Evolutionary conservation across 1,140 invertebrate species (phyloP).

Genomic region (Coelopa frigida): DNA sequence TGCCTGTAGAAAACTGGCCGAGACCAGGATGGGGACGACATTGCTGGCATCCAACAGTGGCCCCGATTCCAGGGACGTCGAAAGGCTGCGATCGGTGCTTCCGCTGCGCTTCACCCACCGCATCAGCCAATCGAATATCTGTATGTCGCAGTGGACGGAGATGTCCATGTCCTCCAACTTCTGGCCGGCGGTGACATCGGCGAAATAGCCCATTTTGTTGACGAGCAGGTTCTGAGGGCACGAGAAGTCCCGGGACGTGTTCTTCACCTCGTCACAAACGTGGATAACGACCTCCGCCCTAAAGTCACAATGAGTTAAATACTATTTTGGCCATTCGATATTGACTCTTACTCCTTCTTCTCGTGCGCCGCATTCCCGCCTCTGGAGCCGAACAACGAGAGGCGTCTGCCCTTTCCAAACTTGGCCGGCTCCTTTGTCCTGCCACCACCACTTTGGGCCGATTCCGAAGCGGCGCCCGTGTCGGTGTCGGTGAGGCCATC

Average conservation of each 20-base stretch:
- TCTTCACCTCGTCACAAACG: slow-evolving; percentile 80
- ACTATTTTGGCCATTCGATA: background rate
- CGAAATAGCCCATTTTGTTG: slow-evolving; percentile 91
- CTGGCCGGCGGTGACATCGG: slow-evolving; percentile 77
- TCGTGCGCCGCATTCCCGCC: slow-evolving; percentile 25
- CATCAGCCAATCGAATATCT: slow-evolving; percentile 94
- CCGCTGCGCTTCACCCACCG: slow-evolving; percentile 78
- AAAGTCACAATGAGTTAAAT: slow-evolving; percentile 25
- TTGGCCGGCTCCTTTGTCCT: no score
- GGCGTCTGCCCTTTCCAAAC: no score
- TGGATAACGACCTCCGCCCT: slow-evolving; percentile 80
- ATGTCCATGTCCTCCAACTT: slow-evolving; percentile 92
- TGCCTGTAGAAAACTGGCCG: slow-evolving; percentile 78
- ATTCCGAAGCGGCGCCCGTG: no score
- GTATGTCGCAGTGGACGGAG: slow-evolving; percentile 90
- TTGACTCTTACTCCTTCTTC: slow-evolving; percentile 24
- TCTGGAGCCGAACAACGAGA: no score
- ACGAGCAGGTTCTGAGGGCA: slow-evolving; percentile 79
- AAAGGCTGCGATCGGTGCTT: slow-evolving; percentile 18
- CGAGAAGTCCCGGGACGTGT: slow-evolving; percentile 77
- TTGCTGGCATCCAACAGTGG: slow-evolving; percentile 74
- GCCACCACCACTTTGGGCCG: no score
- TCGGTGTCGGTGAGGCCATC: no score
- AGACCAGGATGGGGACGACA: slow-evolving; percentile 85
- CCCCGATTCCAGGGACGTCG: slow-evolving; percentile 36